These are phyloP conservation scores for Chondrilla cf. caribensis DNA, from an alignment of 37 sponge, comb jelly and placozoan genomes.

Conservation along the genomic window DNA sequence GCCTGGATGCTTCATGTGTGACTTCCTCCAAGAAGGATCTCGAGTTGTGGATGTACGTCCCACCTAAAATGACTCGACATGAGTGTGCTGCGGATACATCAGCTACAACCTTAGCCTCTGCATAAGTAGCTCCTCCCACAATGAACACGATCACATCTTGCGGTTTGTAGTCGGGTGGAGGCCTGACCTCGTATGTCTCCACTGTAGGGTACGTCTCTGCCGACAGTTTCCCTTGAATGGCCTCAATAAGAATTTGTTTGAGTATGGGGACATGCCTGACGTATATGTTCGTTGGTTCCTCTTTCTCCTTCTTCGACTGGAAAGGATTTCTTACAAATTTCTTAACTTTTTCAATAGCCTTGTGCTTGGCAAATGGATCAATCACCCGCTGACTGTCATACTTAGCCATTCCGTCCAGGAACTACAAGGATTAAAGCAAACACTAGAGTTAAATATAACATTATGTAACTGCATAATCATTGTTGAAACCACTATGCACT, in stretches of 20 bases:
- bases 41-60: constrained; percentile 74
- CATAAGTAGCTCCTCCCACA: constrained; percentile 94
- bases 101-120: constrained; percentile 81
- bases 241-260: constrained; percentile 36
- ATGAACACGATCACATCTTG: constrained; percentile 91
- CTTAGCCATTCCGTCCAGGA: constrained; percentile 59
- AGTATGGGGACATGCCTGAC: constrained; percentile 89
- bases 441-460: neutral
- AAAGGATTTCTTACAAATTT: constrained; percentile 73
- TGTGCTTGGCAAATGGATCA: constrained; percentile 76
- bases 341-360: neutral
- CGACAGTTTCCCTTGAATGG: constrained; percentile 70
- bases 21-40: constrained; percentile 12
- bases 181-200: constrained; percentile 14
- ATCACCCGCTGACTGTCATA: constrained; percentile 53
- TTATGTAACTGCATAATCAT: neutral
- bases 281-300: constrained; percentile 98
- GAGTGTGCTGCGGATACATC: constrained; percentile 67
- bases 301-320: constrained; percentile 81
- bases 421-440: constrained; percentile 43
- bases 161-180: constrained; percentile 40
- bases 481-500: neutral
- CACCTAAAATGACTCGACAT: constrained; percentile 83
- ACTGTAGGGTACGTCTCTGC: constrained; percentile 58
- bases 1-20: too few relatives aligned